Percentiles rank a stretch among this genome's conserved stretches.
phyloP scores from a whole-genome alignment of 2,888 invertebrate genomes.

The Hipparchia semele region DNA sequence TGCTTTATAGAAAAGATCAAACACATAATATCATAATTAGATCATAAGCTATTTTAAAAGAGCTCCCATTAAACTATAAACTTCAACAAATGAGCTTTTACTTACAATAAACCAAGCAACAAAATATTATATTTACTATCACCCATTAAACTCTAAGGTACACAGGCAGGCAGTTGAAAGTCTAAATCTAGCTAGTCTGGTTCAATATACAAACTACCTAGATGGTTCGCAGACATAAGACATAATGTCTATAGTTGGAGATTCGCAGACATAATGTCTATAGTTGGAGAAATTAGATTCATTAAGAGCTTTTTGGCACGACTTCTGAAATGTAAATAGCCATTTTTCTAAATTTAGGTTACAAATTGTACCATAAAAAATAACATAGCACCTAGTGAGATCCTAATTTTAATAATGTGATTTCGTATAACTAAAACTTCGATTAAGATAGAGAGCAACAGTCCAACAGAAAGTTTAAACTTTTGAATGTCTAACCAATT shows the following conservation, averaged over 20 bases:
- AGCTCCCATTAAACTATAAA: slow-evolving; percentile 3
- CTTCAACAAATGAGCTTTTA: slow-evolving; percentile 26
- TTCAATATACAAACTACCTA: slow-evolving; percentile 34
- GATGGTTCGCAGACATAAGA: slow-evolving; percentile 4
- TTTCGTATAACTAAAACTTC: too few species aligned
- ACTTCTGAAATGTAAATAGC: too few species aligned
- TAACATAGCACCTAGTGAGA: too few species aligned
- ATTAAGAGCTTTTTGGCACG: too few species aligned
- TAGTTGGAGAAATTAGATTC: too few species aligned
- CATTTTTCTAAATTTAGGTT: not conserved
- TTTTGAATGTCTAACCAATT: too few species aligned
- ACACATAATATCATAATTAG: slow-evolving; percentile 1
- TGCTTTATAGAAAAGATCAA: not conserved
- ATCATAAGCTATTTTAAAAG: not conserved
- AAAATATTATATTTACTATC: slow-evolving; percentile 37
- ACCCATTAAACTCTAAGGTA: slow-evolving; percentile 40
- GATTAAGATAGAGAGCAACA: too few species aligned
- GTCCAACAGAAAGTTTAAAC: too few species aligned
- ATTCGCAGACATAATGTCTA: not conserved
- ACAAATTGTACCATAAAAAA: too few species aligned
- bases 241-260: not conserved
- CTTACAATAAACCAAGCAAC: slow-evolving; percentile 29
- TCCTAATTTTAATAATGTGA: too few species aligned
- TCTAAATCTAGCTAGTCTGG: slow-evolving; percentile 49
- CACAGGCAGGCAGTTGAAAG: slow-evolving; percentile 41